Evolutionary conservation across 2,888 invertebrate genomes (phyloP).

Genomic region (Pyralis farinalis): DNA sequence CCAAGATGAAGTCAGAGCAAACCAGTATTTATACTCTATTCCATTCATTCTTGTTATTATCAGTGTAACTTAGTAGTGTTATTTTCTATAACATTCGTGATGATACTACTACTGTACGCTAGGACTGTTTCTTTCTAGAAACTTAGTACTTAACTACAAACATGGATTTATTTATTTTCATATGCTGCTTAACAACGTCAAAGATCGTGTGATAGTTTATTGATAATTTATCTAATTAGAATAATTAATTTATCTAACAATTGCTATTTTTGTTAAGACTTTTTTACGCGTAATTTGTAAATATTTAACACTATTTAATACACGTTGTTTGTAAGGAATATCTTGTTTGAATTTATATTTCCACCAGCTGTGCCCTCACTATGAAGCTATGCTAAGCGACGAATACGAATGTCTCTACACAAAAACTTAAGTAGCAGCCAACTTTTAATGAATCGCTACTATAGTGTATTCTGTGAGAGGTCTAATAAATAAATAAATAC

Average conservation of each 20-base stretch:
- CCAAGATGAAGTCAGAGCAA: slow-evolving; percentile 34
- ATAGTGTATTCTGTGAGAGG: too few species aligned
- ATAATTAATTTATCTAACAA: slow-evolving; percentile 22
- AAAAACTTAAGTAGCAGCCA: too few species aligned
- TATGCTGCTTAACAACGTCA: slow-evolving; percentile 25
- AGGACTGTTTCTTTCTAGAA: not conserved
- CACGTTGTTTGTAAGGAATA: slow-evolving; percentile 44
- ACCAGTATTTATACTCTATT: slow-evolving; percentile 18
- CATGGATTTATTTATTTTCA: slow-evolving; percentile 1
- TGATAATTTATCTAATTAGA: slow-evolving; percentile 25
- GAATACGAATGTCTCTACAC: too few species aligned
- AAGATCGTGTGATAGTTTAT: slow-evolving; percentile 36
- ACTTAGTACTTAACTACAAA: not conserved
- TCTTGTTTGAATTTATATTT: slow-evolving; percentile 16
- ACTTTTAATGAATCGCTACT: too few species aligned
- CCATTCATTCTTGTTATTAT: slow-evolving; percentile 10
- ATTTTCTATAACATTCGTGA: not conserved
- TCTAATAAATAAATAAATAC: too few species aligned
- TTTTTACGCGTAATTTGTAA: slow-evolving; percentile 45
- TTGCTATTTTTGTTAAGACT: slow-evolving; percentile 45
- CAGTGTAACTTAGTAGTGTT: slow-evolving; percentile 5
- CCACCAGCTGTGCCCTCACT: not conserved
- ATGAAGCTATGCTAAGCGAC: too few species aligned
- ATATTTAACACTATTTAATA: slow-evolving; percentile 51
- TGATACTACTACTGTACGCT: not conserved